Percentiles rank a stretch among this genome's conserved stretches.
phyloP scores from a whole-genome alignment of 2,113 vertebrate species.

The Ceyx margarethae region DNA sequence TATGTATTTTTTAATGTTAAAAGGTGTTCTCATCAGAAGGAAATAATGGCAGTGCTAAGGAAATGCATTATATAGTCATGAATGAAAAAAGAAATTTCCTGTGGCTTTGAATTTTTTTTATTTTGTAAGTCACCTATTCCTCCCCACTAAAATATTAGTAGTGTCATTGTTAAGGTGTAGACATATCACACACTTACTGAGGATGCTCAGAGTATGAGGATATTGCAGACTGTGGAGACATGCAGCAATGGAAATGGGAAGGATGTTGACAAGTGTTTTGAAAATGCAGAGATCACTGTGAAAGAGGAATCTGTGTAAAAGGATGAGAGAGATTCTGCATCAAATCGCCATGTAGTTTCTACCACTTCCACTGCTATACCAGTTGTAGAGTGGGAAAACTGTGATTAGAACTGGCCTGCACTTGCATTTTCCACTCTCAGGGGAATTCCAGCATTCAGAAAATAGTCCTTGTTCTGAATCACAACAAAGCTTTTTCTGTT shows the following conservation, averaged over 20 bases:
- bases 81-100: background rate
- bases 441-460: background rate
- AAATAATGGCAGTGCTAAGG: background rate
- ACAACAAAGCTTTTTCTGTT: background rate
- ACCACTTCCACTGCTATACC: background rate
- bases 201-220: background rate
- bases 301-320: background rate
- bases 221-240: background rate
- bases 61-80: background rate
- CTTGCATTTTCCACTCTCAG: background rate
- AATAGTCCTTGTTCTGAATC: background rate
- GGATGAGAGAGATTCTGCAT: fast-evolving
- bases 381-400: background rate
- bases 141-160: background rate
- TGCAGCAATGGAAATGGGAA: background rate
- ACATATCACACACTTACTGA: background rate
- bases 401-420: background rate
- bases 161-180: background rate
- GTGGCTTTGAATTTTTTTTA: background rate
- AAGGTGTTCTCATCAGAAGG: background rate
- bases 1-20: background rate
- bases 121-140: background rate
- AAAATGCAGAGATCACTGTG: background rate
- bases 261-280: background rate
- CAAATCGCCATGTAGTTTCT: fast-evolving